Evolutionary conservation across 2,888 invertebrate genomes (phyloP), one percentile per base, ranked within the genome.

Genomic region (Lithophane ornitopus): DNA sequence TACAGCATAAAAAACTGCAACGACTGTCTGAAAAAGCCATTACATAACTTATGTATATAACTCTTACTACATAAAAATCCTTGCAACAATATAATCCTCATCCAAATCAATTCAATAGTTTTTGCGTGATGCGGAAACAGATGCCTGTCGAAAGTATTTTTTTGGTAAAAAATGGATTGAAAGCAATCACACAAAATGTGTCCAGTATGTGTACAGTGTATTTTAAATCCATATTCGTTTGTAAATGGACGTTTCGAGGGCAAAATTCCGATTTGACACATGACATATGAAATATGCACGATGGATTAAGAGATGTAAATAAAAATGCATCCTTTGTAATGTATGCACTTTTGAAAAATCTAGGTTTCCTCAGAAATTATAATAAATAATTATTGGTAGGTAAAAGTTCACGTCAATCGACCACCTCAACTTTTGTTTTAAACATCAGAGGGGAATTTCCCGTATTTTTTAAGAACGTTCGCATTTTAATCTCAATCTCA

Each of bases 51-150:
- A 34, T 7, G 34, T 52, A n/a, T 19, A 34, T 16, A 67, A 7
- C 12, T 54, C 9, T 41, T 74, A n/a, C 9, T 52, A 44, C 9
- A 54, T 46, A 69, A 28, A 44, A 76, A 76, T 34, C 26, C 19
- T 46, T 66, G 39, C 22, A 54, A 4, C 67, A 65, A 54, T 54
- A 59, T 49, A 56, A 59, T 49, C 46, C 54, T n/a, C 74, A 41
- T 81, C n/a, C 46, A 63, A 78, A 41, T n/a, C 16, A 28, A 69
- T 81, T 68, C 63, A 65, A 71, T 71, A 65, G 62, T 74, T 81
- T 81, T 67, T 78, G 16, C 59, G 34, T 52, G 49, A 44, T 9
- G 16, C 44, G n/a, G 49, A 59, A 72, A 74, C 62, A 66, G 34
- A 59, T 41, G 44, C 26, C 34, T 3, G 34, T 52, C 7, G 56